phyloP scores from a whole-genome alignment of 2,797 vertebrate genomes.

The Sylvilagus floridanus region DNA sequence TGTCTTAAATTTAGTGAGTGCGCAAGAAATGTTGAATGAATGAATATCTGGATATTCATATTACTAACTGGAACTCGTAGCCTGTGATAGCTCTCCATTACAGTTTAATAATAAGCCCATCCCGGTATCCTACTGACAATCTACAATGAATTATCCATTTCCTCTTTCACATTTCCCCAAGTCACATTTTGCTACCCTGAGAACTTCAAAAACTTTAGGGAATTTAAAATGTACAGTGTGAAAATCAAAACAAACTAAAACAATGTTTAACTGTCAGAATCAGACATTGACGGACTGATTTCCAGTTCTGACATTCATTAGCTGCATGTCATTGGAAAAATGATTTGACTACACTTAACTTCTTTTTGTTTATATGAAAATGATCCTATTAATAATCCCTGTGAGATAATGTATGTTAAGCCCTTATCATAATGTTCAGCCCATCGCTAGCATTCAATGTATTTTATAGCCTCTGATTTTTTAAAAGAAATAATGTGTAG shows the following conservation, averaged over 20 bases:
- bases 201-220: neutral
- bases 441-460: neutral
- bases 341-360: neutral
- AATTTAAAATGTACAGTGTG: neutral
- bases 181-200: neutral
- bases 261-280: neutral
- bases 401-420: neutral
- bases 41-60: neutral
- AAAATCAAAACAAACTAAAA: neutral
- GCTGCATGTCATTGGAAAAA: neutral
- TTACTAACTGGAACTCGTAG: neutral
- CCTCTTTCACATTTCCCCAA: neutral
- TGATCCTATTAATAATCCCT: neutral
- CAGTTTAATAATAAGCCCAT: neutral
- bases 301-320: neutral
- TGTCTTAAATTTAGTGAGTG: neutral
- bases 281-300: accelerated
- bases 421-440: neutral
- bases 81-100: neutral
- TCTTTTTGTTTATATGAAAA: neutral
- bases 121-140: neutral
- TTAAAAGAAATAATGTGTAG: neutral
- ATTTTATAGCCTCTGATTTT: neutral
- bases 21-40: neutral
- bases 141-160: neutral